phyloP scores from a whole-genome alignment of 2,797 vertebrate species.

The Choloepus didactylus region DNA sequence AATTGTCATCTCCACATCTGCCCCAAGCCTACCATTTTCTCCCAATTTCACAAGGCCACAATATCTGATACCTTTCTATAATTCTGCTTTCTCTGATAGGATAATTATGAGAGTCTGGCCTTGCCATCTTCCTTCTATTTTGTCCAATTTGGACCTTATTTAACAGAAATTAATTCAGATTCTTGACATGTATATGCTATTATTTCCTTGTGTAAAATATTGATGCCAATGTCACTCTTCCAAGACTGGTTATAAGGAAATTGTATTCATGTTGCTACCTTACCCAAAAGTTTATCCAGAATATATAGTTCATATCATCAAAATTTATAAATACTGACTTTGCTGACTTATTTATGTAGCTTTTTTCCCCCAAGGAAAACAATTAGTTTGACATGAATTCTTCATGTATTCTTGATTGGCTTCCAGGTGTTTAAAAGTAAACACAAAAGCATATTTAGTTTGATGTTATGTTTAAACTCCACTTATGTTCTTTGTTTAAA shows the following conservation, averaged over 20 bases:
- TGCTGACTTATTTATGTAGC: neutral
- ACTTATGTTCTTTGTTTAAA: neutral
- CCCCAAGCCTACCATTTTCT: neutral
- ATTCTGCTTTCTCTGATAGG: neutral
- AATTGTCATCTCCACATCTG: neutral
- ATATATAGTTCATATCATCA: neutral
- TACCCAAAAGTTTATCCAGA: slow-evolving; percentile 1
- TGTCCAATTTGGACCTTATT: neutral
- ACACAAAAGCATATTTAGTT: neutral
- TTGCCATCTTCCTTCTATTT: neutral
- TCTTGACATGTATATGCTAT: neutral
- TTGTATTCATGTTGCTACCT: neutral
- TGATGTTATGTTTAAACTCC: neutral
- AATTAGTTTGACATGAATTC: slow-evolving; percentile 13
- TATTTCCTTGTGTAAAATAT: neutral
- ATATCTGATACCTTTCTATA: neutral
- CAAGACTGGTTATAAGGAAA: neutral
- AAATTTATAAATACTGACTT: slow-evolving; percentile 46
- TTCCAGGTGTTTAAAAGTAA: slow-evolving; percentile 45
- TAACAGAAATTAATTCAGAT: neutral
- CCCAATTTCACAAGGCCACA: neutral
- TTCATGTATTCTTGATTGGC: neutral
- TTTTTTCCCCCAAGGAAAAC: neutral
- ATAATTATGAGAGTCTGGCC: neutral
- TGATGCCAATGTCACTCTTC: neutral